Evolutionary conservation across 2,113 vertebrate genomes (phyloP).

Genomic region (Callipepla squamata): DNA sequence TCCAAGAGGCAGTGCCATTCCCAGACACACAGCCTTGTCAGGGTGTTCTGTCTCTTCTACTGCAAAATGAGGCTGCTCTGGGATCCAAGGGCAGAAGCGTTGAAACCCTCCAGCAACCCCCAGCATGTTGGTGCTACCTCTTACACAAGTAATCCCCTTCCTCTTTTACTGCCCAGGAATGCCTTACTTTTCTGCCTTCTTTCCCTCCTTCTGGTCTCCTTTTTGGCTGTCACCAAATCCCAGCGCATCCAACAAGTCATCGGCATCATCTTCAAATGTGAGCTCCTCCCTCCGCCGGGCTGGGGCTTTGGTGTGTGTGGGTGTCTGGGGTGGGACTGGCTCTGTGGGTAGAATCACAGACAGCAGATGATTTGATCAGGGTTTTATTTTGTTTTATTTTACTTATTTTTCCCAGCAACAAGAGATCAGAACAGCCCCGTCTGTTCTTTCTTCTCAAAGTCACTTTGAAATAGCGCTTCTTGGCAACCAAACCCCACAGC

Average conservation of each 20-base stretch:
- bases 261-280: slow-evolving; percentile 81
- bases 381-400: not conserved
- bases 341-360: slow-evolving; percentile 1
- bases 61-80: not conserved
- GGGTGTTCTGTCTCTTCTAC: not conserved
- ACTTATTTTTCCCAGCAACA: not conserved
- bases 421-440: not conserved
- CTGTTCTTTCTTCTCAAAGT: no score
- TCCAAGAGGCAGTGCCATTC: not conserved
- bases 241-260: slow-evolving; percentile 84
- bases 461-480: not conserved
- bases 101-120: not conserved
- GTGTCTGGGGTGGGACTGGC: not conserved
- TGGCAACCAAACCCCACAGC: not conserved
- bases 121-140: not conserved
- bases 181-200: slow-evolving; percentile 62
- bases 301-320: not conserved
- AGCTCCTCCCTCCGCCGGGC: slow-evolving; percentile 68
- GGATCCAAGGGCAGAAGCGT: not conserved
- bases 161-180: not conserved
- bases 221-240: slow-evolving; percentile 79
- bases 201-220: slow-evolving; percentile 44
- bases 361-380: not conserved
- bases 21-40: not conserved
- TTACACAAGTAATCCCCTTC: not conserved